Conservation (phyloP, 2,113 vertebrate genomes). For the Caranx melampygus region DNA sequence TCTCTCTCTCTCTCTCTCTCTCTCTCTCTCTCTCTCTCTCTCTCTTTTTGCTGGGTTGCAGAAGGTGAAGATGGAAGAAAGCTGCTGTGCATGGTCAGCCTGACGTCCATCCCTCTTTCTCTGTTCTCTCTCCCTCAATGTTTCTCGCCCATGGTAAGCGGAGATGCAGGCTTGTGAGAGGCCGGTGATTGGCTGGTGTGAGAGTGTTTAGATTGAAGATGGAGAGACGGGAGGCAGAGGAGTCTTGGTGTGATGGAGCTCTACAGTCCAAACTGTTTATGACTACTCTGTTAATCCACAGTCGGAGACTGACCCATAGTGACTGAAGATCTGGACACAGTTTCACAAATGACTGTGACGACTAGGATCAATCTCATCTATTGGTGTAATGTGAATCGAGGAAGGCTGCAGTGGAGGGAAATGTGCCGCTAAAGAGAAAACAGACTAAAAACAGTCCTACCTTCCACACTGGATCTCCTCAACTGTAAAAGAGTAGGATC, state of each 20-base stretch:
- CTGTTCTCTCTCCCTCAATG: constrained; percentile 48
- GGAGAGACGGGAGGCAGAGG: constrained; percentile 45
- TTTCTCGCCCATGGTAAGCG: constrained; percentile 37
- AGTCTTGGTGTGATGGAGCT: constrained; percentile 59
- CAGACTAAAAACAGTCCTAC: constrained; percentile 22
- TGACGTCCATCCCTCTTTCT: constrained; percentile 67
- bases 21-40: constrained; percentile 40
- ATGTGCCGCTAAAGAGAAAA: neutral
- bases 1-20: too few relatives aligned
- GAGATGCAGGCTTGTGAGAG: constrained; percentile 70
- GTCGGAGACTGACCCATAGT: constrained; percentile 25
- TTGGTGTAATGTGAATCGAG: neutral
- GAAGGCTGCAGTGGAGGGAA: constrained; percentile 2
- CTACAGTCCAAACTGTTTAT: constrained; percentile 51
- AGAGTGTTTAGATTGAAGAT: constrained; percentile 71
- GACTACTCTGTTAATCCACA: constrained; percentile 41
- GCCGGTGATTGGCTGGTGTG: constrained; percentile 61
- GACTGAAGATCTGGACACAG: constrained; percentile 22
- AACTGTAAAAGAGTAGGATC: neutral
- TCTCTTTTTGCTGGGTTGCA: constrained; percentile 56
- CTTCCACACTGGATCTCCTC: neutral
- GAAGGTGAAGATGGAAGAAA: constrained; percentile 71
- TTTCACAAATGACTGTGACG: constrained; percentile 16
- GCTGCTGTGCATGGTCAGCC: constrained; percentile 76
- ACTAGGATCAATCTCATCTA: constrained; percentile 14